These are phyloP conservation scores for Melanotaenia nigrans DNA, from an alignment of 2,797 vertebrate species.

Conservation along the genomic window DNA sequence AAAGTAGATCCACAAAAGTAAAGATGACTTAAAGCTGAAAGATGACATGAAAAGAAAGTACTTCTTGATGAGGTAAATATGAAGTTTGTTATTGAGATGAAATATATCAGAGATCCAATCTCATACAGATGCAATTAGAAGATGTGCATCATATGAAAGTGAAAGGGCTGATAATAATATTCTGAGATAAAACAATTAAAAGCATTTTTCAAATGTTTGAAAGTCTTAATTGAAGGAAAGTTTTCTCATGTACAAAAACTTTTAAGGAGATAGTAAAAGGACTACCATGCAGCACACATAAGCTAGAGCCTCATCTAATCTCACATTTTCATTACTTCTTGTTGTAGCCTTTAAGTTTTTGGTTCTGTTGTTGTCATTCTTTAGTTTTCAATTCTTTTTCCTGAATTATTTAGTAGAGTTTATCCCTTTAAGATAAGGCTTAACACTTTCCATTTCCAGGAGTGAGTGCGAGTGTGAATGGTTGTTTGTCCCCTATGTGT, in stretches of 20 bases:
- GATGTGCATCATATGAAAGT: neutral
- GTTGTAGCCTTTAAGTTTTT: too few species aligned
- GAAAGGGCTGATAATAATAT: neutral
- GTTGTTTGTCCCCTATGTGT: too few species aligned
- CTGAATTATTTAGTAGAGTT: too few species aligned
- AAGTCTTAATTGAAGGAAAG: neutral
- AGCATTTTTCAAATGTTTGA: too few species aligned
- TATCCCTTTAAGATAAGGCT: too few species aligned
- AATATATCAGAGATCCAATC: constrained; percentile 12
- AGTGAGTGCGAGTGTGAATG: too few species aligned
- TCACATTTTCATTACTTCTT: too few species aligned
- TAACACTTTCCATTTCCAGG: too few species aligned
- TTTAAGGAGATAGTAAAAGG: neutral
- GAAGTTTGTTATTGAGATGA: constrained; percentile 21
- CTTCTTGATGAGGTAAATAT: constrained; percentile 13
- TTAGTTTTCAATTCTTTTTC: too few species aligned
- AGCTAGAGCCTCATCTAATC: neutral
- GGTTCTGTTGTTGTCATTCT: too few species aligned
- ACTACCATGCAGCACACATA: neutral
- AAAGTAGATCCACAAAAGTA: neutral
- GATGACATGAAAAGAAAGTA: neutral
- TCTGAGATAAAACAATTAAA: too few species aligned
- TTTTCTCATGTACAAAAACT: neutral
- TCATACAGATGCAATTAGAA: neutral
- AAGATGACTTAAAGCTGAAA: constrained; percentile 7